Evolutionary conservation across 53 echinoderm and acorn worm genomes (phyloP).

Genomic region (Hippasteria phrygiana): DNA sequence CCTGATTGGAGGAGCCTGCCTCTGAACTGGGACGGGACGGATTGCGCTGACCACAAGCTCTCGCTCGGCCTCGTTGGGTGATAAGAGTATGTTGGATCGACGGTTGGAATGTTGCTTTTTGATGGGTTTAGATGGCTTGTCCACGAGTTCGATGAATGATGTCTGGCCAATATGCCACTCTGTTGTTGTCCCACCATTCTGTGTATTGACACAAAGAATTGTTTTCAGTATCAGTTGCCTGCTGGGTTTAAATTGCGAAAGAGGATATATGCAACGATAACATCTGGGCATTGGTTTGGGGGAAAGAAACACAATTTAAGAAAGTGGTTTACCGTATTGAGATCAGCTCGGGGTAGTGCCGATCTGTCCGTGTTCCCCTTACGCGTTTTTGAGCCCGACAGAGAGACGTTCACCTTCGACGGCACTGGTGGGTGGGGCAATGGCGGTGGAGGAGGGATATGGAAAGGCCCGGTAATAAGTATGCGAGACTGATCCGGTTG

Average conservation of each 20-base stretch:
- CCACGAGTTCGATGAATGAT: conserved; percentile 16
- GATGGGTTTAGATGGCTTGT: background rate
- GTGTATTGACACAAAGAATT: background rate
- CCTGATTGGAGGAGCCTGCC: background rate
- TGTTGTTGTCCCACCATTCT: background rate
- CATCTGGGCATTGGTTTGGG: background rate
- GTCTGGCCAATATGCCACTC: conserved; percentile 7
- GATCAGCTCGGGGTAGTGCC: background rate
- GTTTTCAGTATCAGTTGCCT: too few relatives aligned
- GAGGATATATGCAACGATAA: background rate
- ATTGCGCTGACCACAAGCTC: conserved; percentile 27
- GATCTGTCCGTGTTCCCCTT: background rate
- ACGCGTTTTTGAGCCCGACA: background rate
- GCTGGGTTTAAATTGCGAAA: background rate
- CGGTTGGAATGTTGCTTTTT: conserved; percentile 6
- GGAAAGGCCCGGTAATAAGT: conserved; percentile 16
- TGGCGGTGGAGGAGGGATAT: conserved; percentile 29
- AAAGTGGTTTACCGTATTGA: background rate
- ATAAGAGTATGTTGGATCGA: conserved; percentile 8
- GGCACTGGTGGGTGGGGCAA: conserved; percentile 55
- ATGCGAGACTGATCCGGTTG: background rate
- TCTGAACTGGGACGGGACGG: conserved; percentile 4
- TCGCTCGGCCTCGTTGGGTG: conserved; percentile 5
- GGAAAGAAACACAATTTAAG: background rate
- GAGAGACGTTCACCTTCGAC: background rate